phyloP scores from a whole-genome alignment of 2,888 invertebrate species.

The Salticus scenicus region DNA sequence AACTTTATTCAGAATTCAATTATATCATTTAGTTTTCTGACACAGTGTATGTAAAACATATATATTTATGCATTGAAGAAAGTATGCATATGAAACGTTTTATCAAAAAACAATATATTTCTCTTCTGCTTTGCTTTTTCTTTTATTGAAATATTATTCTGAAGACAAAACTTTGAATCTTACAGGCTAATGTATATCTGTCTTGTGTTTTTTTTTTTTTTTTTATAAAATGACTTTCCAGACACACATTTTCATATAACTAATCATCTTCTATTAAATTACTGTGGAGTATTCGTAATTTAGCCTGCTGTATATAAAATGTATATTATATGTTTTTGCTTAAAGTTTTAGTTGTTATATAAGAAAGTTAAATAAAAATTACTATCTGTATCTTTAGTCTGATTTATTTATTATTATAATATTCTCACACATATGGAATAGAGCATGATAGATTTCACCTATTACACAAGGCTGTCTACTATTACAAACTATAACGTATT shows the following conservation, averaged over 20 bases:
- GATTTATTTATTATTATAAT: too few species aligned
- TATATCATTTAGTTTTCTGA: not conserved
- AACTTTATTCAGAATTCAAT: too few species aligned
- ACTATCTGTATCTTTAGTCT: not conserved
- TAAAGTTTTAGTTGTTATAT: constrained; percentile 4
- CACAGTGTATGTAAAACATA: not conserved
- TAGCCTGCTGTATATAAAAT: constrained; percentile 5
- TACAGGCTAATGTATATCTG: too few species aligned
- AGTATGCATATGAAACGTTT: too few species aligned
- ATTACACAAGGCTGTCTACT: too few species aligned
- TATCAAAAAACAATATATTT: not conserved
- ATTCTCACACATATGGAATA: too few species aligned
- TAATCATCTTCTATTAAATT: not conserved
- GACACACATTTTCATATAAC: not conserved
- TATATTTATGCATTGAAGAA: not conserved
- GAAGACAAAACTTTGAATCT: too few species aligned
- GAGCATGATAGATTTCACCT: too few species aligned
- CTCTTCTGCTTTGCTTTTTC: not conserved
- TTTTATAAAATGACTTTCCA: not conserved
- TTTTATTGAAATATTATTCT: too few species aligned
- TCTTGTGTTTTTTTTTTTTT: too few species aligned
- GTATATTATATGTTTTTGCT: constrained; percentile 11
- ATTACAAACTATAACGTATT: too few species aligned
- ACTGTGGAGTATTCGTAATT: not conserved
- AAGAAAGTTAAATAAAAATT: not conserved